Evolutionary conservation across 2,888 invertebrate species (phyloP).

Genomic region (Dinocampus coccinellae): DNA sequence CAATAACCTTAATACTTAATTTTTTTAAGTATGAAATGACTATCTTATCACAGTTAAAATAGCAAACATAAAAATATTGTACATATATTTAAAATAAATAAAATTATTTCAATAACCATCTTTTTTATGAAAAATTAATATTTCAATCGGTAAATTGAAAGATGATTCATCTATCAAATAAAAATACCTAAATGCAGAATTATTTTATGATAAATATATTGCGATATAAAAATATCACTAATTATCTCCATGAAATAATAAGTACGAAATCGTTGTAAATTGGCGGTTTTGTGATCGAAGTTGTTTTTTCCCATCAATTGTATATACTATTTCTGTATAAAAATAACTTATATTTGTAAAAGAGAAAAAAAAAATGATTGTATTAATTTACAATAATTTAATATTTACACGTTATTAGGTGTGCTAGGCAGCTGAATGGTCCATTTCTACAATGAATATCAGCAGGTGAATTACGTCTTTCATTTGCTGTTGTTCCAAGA

Average conservation of each 20-base stretch:
- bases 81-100: conserved; percentile 43
- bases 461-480: conserved; percentile 51
- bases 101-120: not conserved
- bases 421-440: conserved; percentile 55
- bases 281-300: not conserved
- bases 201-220: not conserved
- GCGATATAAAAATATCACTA: not conserved
- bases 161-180: not conserved
- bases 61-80: conserved; percentile 53
- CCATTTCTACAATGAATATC: conserved; percentile 52
- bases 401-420: conserved; percentile 60
- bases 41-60: conserved; percentile 62
- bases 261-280: too few species aligned
- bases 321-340: not conserved
- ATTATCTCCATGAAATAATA: not conserved
- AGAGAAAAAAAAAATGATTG: not conserved
- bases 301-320: not conserved
- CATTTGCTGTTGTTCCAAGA: conserved; percentile 61
- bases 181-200: not conserved
- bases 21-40: conserved; percentile 5
- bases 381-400: conserved; percentile 42
- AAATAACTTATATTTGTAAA: not conserved
- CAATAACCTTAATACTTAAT: not conserved
- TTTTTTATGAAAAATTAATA: not conserved
- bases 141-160: not conserved